These are phyloP conservation scores for Acleris sparsana DNA, from an alignment of 2,888 invertebrate species.

Conservation along the genomic window DNA sequence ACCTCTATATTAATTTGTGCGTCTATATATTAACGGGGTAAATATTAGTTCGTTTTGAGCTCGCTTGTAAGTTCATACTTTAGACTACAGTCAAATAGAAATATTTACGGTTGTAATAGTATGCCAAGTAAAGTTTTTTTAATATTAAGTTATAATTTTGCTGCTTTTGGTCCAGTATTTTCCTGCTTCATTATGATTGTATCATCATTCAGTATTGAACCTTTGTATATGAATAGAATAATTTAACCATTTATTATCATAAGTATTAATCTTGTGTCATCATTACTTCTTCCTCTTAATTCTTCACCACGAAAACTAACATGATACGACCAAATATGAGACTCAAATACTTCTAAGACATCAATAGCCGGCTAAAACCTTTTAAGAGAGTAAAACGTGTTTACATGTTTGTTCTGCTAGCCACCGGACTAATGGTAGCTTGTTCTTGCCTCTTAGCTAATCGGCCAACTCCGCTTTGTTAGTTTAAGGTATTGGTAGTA, in stretches of 20 bases:
- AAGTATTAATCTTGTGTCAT: too few relatives aligned
- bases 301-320: background rate
- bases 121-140: too few relatives aligned
- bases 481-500: slow-evolving; percentile 27
- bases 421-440: slow-evolving; percentile 62
- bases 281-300: background rate
- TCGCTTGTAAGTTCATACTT: slow-evolving; percentile 3
- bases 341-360: slow-evolving; percentile 27
- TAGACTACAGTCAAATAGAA: background rate
- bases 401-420: slow-evolving; percentile 70
- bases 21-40: slow-evolving; percentile 15
- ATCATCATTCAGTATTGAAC: too few relatives aligned
- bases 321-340: slow-evolving; percentile 18
- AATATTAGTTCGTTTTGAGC: slow-evolving; percentile 17
- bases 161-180: too few relatives aligned
- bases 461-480: slow-evolving; percentile 24
- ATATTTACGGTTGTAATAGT: background rate
- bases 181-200: too few relatives aligned
- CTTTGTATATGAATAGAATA: too few relatives aligned
- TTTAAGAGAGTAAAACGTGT: slow-evolving; percentile 56
- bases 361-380: slow-evolving; percentile 45
- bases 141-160: too few relatives aligned
- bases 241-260: too few relatives aligned
- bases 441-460: slow-evolving; percentile 46
- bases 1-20: slow-evolving; percentile 21